phyloP scores from a whole-genome alignment of 2,113 vertebrate genomes.

The Sinosuthora webbiana region DNA sequence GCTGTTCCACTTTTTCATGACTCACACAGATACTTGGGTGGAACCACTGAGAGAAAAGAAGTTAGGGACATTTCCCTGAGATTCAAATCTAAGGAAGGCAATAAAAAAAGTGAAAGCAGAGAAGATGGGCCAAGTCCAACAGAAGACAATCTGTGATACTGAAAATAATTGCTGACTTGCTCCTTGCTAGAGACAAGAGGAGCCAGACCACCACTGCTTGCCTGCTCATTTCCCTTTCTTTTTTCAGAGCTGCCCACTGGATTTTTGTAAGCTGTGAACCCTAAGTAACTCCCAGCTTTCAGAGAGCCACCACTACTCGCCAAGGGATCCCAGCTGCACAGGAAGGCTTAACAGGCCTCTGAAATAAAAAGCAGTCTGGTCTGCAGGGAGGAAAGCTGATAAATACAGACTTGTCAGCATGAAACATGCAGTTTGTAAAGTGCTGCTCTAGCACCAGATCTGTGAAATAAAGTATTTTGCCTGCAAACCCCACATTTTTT shows the following conservation, averaged over 20 bases:
- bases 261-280: neutral
- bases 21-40: neutral
- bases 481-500: neutral
- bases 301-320: neutral
- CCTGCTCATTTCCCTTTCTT: neutral
- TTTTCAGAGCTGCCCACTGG: neutral
- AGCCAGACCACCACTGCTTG: neutral
- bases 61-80: neutral
- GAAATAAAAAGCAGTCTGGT: neutral
- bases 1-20: neutral
- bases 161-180: neutral
- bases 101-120: neutral
- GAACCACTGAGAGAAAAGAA: neutral
- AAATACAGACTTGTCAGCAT: neutral
- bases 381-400: neutral
- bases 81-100: neutral
- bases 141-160: neutral
- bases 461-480: neutral
- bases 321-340: neutral
- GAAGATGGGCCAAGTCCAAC: neutral
- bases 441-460: neutral
- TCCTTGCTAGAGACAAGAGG: neutral
- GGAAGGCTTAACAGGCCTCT: neutral
- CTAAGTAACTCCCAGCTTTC: fast-evolving
- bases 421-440: neutral